These are phyloP conservation scores for Sceliomorpha sp. DNA, from an alignment of 2,888 invertebrate species.

Conservation along the genomic window DNA sequence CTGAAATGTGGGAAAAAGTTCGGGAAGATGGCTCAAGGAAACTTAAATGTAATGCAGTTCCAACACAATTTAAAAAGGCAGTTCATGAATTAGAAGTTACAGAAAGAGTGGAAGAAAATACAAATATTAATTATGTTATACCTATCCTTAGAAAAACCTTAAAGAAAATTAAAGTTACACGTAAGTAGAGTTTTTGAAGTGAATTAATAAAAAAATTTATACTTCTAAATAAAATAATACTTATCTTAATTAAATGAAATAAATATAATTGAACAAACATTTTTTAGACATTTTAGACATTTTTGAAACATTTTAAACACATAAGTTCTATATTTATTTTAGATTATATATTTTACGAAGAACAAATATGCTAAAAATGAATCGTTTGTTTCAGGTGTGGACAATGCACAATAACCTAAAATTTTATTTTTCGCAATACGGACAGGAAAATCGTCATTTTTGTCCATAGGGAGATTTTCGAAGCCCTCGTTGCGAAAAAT, in stretches of 20 bases:
- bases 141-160: conserved; percentile 4
- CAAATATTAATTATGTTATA: not conserved
- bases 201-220: conserved; percentile 2
- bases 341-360: too few relatives aligned
- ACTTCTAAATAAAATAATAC: not conserved
- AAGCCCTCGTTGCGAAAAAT: too few relatives aligned
- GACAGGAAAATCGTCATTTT: too few relatives aligned
- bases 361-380: too few relatives aligned
- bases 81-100: not conserved
- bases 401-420: too few relatives aligned
- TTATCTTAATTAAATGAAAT: conserved; percentile 1
- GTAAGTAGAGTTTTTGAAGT: not conserved
- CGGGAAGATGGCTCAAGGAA: conserved; percentile 15
- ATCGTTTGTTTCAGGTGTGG: too few relatives aligned
- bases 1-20: conserved; percentile 23
- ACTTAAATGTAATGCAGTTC: conserved; percentile 22
- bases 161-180: conserved; percentile 2
- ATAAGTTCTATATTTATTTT: too few relatives aligned
- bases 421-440: too few relatives aligned
- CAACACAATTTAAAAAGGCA: conserved; percentile 8
- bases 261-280: too few relatives aligned
- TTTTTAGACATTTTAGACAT: too few relatives aligned
- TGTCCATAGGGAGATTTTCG: too few relatives aligned
- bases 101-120: conserved; percentile 2
- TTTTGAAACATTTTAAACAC: too few relatives aligned